These are phyloP conservation scores for Mylabris phalerata DNA, from an alignment of 1,140 invertebrate species.

Conservation along the genomic window DNA sequence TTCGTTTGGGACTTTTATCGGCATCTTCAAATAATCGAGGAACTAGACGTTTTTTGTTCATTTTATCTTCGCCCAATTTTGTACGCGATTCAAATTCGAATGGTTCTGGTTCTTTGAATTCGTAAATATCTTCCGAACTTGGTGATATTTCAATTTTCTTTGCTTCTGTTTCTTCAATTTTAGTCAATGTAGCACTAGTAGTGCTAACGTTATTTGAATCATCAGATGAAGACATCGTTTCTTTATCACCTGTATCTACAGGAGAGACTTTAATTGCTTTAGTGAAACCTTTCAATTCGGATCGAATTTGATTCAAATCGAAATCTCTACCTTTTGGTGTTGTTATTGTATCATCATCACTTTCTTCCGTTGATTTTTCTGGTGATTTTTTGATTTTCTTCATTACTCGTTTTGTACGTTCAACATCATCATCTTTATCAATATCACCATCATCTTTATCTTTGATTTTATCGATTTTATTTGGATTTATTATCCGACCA, in stretches of 20 bases:
- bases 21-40: slow-evolving; percentile 52
- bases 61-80: slow-evolving; percentile 46
- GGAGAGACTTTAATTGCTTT: slow-evolving; percentile 49
- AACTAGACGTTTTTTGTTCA: slow-evolving; percentile 46
- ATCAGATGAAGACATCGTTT: slow-evolving; percentile 38
- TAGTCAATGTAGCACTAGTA: slow-evolving; percentile 24
- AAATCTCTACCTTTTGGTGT: slow-evolving; percentile 62
- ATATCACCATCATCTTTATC: slow-evolving; percentile 38
- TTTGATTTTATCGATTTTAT: slow-evolving; percentile 38
- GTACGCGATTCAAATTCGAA: slow-evolving; percentile 69
- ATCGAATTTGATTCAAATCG: slow-evolving; percentile 75
- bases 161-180: slow-evolving; percentile 31
- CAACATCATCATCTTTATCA: slow-evolving; percentile 39
- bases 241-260: slow-evolving; percentile 29
- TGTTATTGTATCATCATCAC: slow-evolving; percentile 32
- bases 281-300: slow-evolving; percentile 72
- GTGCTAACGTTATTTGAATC: slow-evolving; percentile 34
- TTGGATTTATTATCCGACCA: not conserved
- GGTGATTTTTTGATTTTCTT: slow-evolving; percentile 32
- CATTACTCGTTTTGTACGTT: slow-evolving; percentile 27
- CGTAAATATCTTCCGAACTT: slow-evolving; percentile 68
- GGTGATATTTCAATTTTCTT: slow-evolving; percentile 31
- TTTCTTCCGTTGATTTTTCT: slow-evolving; percentile 31
- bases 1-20: slow-evolving; percentile 39
- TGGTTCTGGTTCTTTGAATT: slow-evolving; percentile 83